Percentiles rank a stretch among this genome's conserved stretches.
Conservation (phyloP, 2,888 invertebrate genomes). For the Eudasyphora cyanicolor region DNA sequence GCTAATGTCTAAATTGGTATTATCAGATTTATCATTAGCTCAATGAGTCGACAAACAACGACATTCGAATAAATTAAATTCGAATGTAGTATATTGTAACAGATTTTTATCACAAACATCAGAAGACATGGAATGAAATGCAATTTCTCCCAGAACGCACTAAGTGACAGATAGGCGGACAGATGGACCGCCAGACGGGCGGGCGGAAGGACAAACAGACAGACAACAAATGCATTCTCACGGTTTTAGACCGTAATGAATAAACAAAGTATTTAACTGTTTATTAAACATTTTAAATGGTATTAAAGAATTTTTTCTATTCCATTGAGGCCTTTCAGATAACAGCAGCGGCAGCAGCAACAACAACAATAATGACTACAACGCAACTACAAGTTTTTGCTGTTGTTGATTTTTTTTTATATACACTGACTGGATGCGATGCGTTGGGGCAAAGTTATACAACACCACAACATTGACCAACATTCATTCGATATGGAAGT, state of each 20-base stretch:
- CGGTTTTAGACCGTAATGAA: conserved; percentile 35
- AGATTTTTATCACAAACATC: background rate
- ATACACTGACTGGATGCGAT: background rate
- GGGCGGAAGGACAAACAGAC: background rate
- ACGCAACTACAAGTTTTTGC: conserved; percentile 19
- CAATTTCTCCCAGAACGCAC: background rate
- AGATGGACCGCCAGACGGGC: background rate
- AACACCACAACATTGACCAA: conserved; percentile 63
- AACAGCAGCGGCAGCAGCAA: background rate
- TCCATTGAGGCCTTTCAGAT: conserved; percentile 42
- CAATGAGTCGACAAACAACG: too few relatives aligned
- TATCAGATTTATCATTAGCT: conserved; percentile 3
- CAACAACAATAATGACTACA: background rate
- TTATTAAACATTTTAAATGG: conserved; percentile 52
- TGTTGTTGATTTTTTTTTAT: conserved; percentile 19
- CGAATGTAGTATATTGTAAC: background rate
- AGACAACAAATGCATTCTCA: background rate
- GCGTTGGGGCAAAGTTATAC: conserved; percentile 37
- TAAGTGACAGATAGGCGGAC: background rate
- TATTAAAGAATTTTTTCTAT: conserved; percentile 45
- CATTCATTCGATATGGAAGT: conserved; percentile 60
- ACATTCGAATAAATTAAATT: background rate
- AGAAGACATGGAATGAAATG: background rate
- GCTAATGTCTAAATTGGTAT: background rate
- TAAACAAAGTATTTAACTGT: conserved; percentile 54